phyloP scores from a whole-genome alignment of 2,113 vertebrate species.

The Silurus asotus region DNA sequence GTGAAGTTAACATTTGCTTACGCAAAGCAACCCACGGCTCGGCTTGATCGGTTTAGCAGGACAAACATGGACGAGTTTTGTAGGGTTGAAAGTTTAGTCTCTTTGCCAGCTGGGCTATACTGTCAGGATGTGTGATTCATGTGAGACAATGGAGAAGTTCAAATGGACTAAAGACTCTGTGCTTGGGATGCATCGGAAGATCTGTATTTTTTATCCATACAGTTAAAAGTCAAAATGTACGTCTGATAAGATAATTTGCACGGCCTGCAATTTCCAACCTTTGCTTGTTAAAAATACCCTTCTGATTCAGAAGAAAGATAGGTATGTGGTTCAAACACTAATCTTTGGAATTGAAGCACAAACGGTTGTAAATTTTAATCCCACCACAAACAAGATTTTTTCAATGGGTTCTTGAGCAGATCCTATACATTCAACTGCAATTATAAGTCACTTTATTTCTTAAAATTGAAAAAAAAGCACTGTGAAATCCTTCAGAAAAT shows the following conservation, averaged over 20 bases:
- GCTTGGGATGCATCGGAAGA: background rate
- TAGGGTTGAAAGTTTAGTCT: conserved; percentile 46
- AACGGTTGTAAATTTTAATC: too few relatives aligned
- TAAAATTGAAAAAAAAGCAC: too few relatives aligned
- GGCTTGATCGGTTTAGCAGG: conserved; percentile 51
- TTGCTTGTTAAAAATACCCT: background rate
- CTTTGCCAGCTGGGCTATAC: conserved; percentile 39
- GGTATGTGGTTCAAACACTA: background rate
- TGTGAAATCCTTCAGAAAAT: too few relatives aligned
- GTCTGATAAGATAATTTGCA: background rate
- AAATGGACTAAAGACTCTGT: background rate
- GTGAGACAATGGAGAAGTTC: background rate
- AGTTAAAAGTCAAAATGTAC: background rate
- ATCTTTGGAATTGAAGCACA: too few relatives aligned
- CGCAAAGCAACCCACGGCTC: background rate
- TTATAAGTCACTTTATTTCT: too few relatives aligned
- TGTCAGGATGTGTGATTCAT: conserved; percentile 36
- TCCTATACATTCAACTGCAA: too few relatives aligned
- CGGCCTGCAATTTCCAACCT: background rate
- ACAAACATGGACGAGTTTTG: conserved; percentile 7
- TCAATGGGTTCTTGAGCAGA: too few relatives aligned
- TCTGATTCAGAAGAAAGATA: background rate
- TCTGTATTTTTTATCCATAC: background rate
- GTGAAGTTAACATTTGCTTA: conserved; percentile 16
- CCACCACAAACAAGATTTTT: too few relatives aligned